phyloP scores from a whole-genome alignment of 2,888 invertebrate genomes.

The Hedya salicella region DNA sequence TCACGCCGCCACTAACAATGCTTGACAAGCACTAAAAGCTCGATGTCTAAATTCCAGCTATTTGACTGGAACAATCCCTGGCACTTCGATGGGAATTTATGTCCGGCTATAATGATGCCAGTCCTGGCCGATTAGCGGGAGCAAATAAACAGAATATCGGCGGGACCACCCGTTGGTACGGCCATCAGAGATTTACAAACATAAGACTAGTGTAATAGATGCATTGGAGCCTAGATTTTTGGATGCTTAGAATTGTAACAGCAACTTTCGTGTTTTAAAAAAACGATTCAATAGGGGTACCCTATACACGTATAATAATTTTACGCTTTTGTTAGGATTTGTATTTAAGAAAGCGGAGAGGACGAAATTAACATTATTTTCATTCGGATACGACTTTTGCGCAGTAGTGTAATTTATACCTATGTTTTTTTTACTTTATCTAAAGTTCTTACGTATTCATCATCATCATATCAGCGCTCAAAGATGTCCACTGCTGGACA shows the following conservation, averaged over 20 bases:
- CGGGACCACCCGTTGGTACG: constrained; percentile 72
- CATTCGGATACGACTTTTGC: too few relatives aligned
- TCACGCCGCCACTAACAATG: constrained; percentile 14
- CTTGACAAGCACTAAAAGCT: constrained; percentile 31
- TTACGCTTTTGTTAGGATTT: too few relatives aligned
- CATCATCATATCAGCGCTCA: too few relatives aligned
- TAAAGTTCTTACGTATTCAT: too few relatives aligned
- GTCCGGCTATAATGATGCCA: constrained; percentile 31
- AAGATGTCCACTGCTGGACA: too few relatives aligned
- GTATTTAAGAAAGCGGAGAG: too few relatives aligned
- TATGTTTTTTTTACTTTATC: too few relatives aligned
- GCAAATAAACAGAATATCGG: constrained; percentile 57
- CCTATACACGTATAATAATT: too few relatives aligned
- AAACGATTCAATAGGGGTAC: too few relatives aligned
- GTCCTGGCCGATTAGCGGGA: constrained; percentile 44
- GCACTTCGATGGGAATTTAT: constrained; percentile 30
- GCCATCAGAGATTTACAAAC: constrained; percentile 52
- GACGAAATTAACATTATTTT: too few relatives aligned
- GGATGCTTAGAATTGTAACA: neutral
- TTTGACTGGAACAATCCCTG: constrained; percentile 31
- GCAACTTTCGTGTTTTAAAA: too few relatives aligned
- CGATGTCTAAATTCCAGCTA: constrained; percentile 34
- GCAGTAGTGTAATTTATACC: too few relatives aligned
- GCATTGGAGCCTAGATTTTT: neutral
- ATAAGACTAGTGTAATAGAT: constrained; percentile 8